These are phyloP conservation scores for Ceyx margarethae DNA, from an alignment of 2,113 vertebrate genomes.

Conservation along the genomic window DNA sequence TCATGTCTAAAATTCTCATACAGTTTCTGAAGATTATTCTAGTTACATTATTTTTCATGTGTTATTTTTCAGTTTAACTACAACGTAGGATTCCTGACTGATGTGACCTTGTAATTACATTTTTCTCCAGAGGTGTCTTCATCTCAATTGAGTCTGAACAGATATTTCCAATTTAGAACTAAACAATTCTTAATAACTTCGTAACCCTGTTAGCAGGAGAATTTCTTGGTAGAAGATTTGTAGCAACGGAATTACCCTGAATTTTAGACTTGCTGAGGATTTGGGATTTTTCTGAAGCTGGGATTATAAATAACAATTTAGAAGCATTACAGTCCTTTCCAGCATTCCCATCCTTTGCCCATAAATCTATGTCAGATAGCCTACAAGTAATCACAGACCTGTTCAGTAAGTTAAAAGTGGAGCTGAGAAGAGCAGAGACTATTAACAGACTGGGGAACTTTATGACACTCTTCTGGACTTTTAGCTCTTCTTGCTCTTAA, in stretches of 20 bases:
- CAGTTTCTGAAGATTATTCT: background rate
- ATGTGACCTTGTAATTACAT: background rate
- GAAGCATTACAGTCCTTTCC: background rate
- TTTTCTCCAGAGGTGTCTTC: background rate
- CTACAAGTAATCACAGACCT: background rate
- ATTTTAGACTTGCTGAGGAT: background rate
- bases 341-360: background rate
- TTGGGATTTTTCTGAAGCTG: background rate
- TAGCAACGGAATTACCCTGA: background rate
- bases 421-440: background rate
- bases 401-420: background rate
- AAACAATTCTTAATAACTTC: background rate
- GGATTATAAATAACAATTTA: background rate
- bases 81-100: background rate
- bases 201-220: background rate
- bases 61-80: background rate
- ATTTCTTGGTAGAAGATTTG: background rate
- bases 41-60: background rate
- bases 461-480: background rate
- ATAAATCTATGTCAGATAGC: background rate
- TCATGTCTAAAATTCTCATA: background rate
- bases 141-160: background rate
- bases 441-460: background rate
- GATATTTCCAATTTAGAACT: background rate
- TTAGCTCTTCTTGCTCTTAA: background rate